Evolutionary conservation across 2,797 vertebrate genomes (phyloP).

Genomic region (Vipera latastei): DNA sequence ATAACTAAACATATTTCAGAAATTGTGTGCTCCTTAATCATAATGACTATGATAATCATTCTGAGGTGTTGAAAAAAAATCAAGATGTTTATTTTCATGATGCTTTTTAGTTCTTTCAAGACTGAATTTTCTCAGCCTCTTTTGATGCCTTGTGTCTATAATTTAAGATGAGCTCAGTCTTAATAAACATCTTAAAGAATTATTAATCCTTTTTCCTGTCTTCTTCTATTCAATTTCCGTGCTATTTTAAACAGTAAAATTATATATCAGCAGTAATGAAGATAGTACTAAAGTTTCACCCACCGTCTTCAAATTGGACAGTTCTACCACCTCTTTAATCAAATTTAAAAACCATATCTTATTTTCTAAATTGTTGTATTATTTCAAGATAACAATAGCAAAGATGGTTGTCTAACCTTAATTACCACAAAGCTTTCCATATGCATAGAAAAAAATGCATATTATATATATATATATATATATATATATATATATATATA

Average conservation of each 20-base stretch:
- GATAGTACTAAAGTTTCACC: background rate
- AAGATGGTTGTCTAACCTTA: background rate
- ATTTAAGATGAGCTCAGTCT: background rate
- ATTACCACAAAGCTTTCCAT: background rate
- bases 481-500: no score
- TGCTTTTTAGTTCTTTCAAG: background rate
- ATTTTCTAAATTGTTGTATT: background rate
- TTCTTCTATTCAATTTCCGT: background rate
- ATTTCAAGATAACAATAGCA: background rate
- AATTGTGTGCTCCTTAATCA: background rate
- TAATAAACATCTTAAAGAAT: background rate
- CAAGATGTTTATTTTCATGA: background rate
- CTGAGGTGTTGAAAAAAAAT: background rate
- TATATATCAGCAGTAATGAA: background rate
- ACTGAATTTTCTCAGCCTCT: background rate
- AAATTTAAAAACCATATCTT: background rate
- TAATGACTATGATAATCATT: background rate
- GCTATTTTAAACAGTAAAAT: background rate
- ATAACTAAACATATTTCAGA: background rate
- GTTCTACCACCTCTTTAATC: background rate
- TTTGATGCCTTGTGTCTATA: background rate
- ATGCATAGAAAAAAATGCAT: background rate
- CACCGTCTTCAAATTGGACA: background rate
- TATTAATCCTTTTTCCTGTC: background rate
- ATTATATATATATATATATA: no score